Evolutionary conservation across 1,140 invertebrate genomes (phyloP).

Genomic region (Danaus plexippus): DNA sequence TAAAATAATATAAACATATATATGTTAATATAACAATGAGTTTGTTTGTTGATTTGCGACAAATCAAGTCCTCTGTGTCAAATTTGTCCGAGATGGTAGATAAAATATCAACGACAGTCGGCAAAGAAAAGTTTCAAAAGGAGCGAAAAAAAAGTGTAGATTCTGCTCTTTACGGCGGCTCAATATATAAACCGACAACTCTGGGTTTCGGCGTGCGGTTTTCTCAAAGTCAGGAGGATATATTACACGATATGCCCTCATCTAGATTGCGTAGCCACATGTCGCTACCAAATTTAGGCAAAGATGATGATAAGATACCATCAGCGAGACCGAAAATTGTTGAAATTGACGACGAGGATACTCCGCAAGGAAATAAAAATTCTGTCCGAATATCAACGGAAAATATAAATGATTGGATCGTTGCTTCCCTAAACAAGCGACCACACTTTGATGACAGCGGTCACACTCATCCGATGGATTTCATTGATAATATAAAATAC

Average conservation of each 20-base stretch:
- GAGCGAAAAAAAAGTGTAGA: conserved; percentile 37
- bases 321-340: conserved; percentile 45
- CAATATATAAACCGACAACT: conserved; percentile 54
- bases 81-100: conserved; percentile 66
- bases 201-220: conserved; percentile 61
- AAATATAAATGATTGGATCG: conserved; percentile 50
- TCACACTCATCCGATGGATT: conserved; percentile 61
- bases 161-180: conserved; percentile 33
- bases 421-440: conserved; percentile 48
- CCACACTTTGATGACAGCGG: conserved; percentile 60
- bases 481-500: conserved; percentile 57
- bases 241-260: conserved; percentile 54
- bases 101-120: conserved; percentile 51
- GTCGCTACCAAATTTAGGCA: conserved; percentile 62
- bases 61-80: conserved; percentile 61
- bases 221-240: conserved; percentile 61
- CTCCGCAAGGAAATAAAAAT: conserved; percentile 24
- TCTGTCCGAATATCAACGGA: conserved; percentile 40
- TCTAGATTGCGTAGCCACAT: conserved; percentile 59
- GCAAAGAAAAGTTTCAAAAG: conserved; percentile 38
- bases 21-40: conserved; percentile 40
- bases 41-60: conserved; percentile 63
- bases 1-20: conserved; percentile 2
- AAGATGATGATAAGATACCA: conserved; percentile 42
- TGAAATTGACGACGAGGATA: conserved; percentile 54